Conservation (phyloP, 2,888 invertebrate genomes). For the Notodonta ziczac region DNA sequence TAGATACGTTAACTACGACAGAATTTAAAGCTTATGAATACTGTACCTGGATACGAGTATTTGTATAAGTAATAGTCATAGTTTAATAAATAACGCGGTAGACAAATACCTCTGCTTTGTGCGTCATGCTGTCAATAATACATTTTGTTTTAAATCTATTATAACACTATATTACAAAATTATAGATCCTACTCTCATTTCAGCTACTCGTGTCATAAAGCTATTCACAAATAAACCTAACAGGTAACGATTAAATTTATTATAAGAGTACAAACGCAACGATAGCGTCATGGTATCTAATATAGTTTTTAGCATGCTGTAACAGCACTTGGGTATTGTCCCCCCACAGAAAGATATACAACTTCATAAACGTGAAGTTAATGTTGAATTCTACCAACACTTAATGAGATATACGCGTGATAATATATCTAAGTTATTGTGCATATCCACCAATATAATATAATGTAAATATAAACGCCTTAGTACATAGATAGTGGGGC, state of each 20-base stretch:
- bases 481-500: background rate
- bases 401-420: too few species aligned
- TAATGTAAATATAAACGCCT: background rate
- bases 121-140: constrained; percentile 1
- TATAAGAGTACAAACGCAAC: background rate
- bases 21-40: constrained; percentile 6
- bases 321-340: too few species aligned
- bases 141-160: background rate
- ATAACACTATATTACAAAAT: background rate
- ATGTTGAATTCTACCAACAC: too few species aligned
- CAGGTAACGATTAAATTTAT: background rate
- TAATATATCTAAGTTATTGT: background rate
- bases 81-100: too few species aligned
- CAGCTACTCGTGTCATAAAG: background rate
- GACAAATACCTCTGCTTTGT: background rate
- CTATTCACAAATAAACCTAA: background rate
- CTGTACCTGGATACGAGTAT: constrained; percentile 10
- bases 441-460: background rate
- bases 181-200: background rate
- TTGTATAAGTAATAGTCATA: background rate
- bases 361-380: too few species aligned
- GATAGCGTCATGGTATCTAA: too few species aligned
- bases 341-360: too few species aligned
- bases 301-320: too few species aligned
- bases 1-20: background rate